Evolutionary conservation across 2,888 invertebrate species (phyloP), one percentile per base, ranked within the genome.

Genomic region (Ophion ventricosus): DNA sequence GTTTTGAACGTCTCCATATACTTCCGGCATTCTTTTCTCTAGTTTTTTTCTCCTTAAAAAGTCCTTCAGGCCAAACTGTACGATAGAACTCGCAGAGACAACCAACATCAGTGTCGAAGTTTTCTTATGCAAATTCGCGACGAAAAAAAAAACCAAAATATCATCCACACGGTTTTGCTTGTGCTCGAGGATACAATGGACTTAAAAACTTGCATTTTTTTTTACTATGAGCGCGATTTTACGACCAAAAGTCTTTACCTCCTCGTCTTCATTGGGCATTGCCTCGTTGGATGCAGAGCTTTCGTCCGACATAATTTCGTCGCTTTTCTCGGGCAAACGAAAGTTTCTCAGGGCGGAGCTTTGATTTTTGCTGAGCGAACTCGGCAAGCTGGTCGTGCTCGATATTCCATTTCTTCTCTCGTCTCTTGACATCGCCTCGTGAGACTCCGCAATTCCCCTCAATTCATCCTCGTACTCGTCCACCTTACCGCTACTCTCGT

Each of bases 371-470:
- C 80, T 74, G 64, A 82, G 54, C 57, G 72, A 29, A 77, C 59
- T 80, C 11, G 81, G 23, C 54, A 82, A 81, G 49, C 59, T 81
- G 57, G 88, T 86, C 26, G 87, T 85, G 70, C 56, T 73, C 63
- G 82, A 85, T 80, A 80, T 82, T 79, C 72, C 82, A 67, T 88
- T 90, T 84, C 75, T 88, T 69, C 87, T 87, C 23, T 90, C 89
- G 80, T 90, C 90, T 76, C 87, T 90, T 64, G 90, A 90, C 91
- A 91, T 91, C n/a, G 91, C 90, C 81, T 90, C 90, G 75, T 90
- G 90, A 1, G 90, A 91, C 79, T 90, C 91, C 11, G 90, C 91
- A 14, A 89, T 85, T 43, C 86, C 90, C 54, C 89, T 89, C 67
- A 90, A 80, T 76, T 91, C 91, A 63, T 90, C 91, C 84, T 89